Percentiles rank a stretch among this genome's conserved stretches.
Conservation (phyloP, 2,113 vertebrate species). For the Meleagris gallopavo region DNA sequence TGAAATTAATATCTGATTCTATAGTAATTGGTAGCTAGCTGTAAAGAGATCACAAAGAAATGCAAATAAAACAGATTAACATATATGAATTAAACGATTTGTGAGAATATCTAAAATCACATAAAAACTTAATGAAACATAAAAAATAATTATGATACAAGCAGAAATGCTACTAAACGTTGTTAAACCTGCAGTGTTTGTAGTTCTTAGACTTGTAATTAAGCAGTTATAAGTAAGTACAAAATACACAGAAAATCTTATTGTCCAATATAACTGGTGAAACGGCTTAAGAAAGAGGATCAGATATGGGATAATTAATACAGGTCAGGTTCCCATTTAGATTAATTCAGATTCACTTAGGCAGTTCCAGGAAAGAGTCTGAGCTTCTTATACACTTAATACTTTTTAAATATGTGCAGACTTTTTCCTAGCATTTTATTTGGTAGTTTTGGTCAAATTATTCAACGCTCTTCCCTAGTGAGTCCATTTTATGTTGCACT, state of each 20-base stretch:
- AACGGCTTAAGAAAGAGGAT: neutral
- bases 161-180: conserved; percentile 7
- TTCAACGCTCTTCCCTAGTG: fast-evolving
- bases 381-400: neutral
- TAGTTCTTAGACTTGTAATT: conserved; percentile 17
- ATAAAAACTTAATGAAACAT: conserved; percentile 61
- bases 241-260: conserved; percentile 21
- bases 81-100: conserved; percentile 12
- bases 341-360: neutral
- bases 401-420: neutral
- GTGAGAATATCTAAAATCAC: conserved; percentile 42
- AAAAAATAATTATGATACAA: conserved; percentile 52
- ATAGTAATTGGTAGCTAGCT: conserved; percentile 18
- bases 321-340: neutral
- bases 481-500: neutral
- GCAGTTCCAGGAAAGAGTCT: neutral
- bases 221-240: conserved; percentile 1
- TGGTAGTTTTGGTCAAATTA: neutral
- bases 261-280: neutral
- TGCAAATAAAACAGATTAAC: conserved; percentile 49
- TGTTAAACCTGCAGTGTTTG: conserved; percentile 2
- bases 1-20: neutral
- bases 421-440: neutral
- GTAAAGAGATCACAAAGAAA: neutral
- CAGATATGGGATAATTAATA: neutral